These are phyloP conservation scores for Eremobia ochroleuca DNA, from an alignment of 2,888 invertebrate genomes.

Conservation along the genomic window DNA sequence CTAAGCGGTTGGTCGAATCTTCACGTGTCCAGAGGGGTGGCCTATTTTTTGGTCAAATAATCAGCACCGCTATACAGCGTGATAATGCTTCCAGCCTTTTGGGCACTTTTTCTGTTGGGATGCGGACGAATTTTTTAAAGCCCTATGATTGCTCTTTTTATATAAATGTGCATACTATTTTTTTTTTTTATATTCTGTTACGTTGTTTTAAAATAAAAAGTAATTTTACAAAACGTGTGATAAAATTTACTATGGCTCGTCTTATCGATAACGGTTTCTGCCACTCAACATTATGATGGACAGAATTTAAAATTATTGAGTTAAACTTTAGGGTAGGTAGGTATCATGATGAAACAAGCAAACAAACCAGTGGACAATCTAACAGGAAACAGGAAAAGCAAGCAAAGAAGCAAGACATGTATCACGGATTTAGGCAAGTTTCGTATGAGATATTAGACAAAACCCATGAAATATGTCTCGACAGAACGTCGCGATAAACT, in stretches of 20 bases:
- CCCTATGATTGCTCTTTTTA: no score
- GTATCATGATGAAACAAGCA: no score
- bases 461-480: slow-evolving; percentile 29
- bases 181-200: no score
- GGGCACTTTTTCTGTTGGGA: not conserved
- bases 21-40: no score
- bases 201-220: not conserved
- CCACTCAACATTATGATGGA: not conserved
- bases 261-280: not conserved
- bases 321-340: no score
- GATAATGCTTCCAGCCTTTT: no score
- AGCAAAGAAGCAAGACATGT: slow-evolving; percentile 7
- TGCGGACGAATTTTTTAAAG: no score
- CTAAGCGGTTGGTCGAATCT: not conserved
- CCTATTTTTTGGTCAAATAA: no score
- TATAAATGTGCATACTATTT: no score
- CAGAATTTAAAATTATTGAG: not conserved
- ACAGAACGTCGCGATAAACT: not conserved
- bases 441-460: slow-evolving; percentile 28
- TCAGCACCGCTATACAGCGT: not conserved
- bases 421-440: slow-evolving; percentile 30
- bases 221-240: not conserved
- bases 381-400: slow-evolving; percentile 9
- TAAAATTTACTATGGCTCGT: not conserved
- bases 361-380: not conserved